A percentile compares a stretch with the other conserved stretches of the same genome.
phyloP scores from a whole-genome alignment of 1,140 invertebrate species.

The Drosophila setifemur region DNA sequence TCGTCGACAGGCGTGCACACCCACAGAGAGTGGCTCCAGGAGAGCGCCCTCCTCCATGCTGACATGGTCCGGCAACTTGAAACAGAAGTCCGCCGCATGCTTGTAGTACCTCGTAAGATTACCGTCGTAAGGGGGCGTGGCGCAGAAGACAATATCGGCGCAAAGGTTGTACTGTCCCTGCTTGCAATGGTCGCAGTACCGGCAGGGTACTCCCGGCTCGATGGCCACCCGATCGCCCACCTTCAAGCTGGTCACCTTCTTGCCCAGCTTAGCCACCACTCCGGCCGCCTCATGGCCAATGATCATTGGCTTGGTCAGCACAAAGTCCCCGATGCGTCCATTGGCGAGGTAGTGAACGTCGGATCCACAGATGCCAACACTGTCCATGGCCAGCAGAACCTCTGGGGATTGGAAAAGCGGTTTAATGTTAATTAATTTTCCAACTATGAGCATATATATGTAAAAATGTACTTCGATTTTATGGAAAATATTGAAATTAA shows the following conservation, averaged over 20 bases:
- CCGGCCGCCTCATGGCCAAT: conserved; percentile 94
- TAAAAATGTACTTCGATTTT: no score
- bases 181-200: conserved; percentile 93
- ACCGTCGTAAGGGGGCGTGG: conserved; percentile 94
- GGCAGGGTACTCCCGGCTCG: conserved; percentile 95
- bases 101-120: conserved; percentile 92
- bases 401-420: conserved; percentile 75
- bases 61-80: conserved; percentile 94
- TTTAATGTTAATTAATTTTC: no score
- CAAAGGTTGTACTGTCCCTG: conserved; percentile 95
- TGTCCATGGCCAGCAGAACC: conserved; percentile 93
- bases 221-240: conserved; percentile 95
- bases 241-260: conserved; percentile 89
- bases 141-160: conserved; percentile 92
- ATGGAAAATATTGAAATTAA: no score
- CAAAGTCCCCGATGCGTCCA: conserved; percentile 92
- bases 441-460: no score
- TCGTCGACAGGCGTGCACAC: conserved; percentile 95
- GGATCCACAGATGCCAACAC: conserved; percentile 97
- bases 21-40: conserved; percentile 95
- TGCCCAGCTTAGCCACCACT: conserved; percentile 86
- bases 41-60: conserved; percentile 96
- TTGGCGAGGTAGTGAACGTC: conserved; percentile 95
- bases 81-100: conserved; percentile 96
- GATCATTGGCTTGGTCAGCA: conserved; percentile 92